Conservation (phyloP, 92 coral and sea anemone species). For the Hydrozoanthus gracilis region DNA sequence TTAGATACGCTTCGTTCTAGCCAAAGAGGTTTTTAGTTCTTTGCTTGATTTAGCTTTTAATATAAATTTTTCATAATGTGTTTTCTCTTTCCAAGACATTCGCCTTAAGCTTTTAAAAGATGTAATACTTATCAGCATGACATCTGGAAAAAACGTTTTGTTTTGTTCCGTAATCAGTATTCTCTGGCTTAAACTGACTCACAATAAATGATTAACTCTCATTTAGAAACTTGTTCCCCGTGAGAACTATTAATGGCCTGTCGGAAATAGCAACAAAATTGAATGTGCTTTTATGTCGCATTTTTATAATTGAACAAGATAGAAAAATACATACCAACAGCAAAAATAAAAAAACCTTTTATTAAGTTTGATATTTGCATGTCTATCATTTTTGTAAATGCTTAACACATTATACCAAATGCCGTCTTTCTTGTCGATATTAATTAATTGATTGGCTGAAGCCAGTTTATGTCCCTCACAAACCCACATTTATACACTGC, state of each 20-base stretch:
- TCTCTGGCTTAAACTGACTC: not conserved
- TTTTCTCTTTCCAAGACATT: too few species aligned
- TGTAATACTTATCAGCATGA: too few species aligned
- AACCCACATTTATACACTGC: not conserved
- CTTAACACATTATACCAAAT: not conserved
- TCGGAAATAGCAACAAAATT: not conserved
- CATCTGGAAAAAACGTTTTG: not conserved
- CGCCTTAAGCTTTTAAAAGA: too few species aligned
- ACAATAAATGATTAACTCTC: not conserved
- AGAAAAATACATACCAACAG: not conserved
- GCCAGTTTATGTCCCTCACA: not conserved
- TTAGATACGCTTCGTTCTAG: too few species aligned
- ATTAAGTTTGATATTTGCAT: not conserved
- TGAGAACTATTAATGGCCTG: not conserved
- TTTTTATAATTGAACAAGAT: not conserved
- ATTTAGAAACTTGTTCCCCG: not conserved
- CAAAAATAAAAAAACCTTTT: not conserved
- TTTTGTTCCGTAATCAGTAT: not conserved
- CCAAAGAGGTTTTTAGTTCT: too few species aligned
- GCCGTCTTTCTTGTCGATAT: not conserved
- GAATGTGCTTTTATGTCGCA: too few species aligned
- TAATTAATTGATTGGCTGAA: not conserved
- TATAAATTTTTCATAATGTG: too few species aligned
- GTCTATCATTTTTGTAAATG: not conserved
- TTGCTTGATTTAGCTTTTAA: too few species aligned